These are phyloP conservation scores for Microcebus jonahi DNA, from an alignment of 2,113 vertebrate genomes.

Conservation along the genomic window DNA sequence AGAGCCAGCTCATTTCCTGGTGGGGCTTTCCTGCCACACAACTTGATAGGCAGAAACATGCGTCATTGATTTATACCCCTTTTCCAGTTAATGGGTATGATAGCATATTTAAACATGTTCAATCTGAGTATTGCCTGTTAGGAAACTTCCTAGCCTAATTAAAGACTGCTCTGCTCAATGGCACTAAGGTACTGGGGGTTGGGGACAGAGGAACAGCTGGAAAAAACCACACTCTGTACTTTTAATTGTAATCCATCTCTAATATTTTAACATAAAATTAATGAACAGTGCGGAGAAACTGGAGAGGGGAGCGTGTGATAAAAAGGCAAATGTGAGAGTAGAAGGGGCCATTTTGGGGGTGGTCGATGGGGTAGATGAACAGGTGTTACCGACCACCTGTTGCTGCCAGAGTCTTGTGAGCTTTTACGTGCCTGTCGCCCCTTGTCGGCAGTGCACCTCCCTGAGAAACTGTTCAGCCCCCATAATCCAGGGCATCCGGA, in stretches of 20 bases:
- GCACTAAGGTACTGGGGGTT: not conserved
- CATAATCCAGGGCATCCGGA: not conserved
- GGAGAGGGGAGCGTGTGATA: not conserved
- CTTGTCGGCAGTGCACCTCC: not conserved
- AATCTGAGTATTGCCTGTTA: no score
- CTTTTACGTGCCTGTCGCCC: not conserved
- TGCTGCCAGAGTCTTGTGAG: not conserved
- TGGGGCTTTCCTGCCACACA: not conserved
- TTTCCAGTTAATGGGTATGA: not conserved
- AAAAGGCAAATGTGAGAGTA: not conserved
- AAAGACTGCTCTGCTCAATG: not conserved
- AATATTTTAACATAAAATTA: not conserved
- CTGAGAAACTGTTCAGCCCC: not conserved
- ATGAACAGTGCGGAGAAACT: not conserved
- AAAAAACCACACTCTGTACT: not conserved
- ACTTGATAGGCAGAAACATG: not conserved
- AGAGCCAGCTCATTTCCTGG: not conserved
- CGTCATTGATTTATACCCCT: no score
- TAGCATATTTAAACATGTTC: not conserved
- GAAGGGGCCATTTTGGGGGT: not conserved
- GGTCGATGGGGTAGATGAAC: not conserved
- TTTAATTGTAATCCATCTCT: not conserved
- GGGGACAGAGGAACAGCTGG: not conserved
- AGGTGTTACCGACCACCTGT: not conserved
- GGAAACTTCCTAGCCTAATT: no score